Evolutionary conservation across 2,113 vertebrate species (phyloP).

Genomic region (Bucco capensis): DNA sequence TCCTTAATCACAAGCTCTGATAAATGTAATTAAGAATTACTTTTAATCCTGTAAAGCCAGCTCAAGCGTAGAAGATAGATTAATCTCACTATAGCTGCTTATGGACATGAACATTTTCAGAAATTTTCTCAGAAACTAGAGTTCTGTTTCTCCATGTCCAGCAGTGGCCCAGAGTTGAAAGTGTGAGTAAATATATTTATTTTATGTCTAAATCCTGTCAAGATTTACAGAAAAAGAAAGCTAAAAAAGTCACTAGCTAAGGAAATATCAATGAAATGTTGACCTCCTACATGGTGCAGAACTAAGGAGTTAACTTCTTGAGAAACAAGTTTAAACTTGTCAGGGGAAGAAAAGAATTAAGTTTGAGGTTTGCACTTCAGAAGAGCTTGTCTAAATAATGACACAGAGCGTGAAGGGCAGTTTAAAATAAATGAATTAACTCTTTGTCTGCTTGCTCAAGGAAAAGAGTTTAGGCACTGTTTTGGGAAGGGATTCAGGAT

Average conservation of each 20-base stretch:
- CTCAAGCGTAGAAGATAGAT: background rate
- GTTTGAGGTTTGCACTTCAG: background rate
- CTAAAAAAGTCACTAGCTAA: background rate
- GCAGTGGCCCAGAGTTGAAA: background rate
- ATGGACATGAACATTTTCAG: background rate
- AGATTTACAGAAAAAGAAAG: background rate
- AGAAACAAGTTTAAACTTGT: background rate
- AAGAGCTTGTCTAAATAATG: background rate
- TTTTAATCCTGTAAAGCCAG: background rate
- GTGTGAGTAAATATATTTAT: background rate
- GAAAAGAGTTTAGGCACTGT: background rate
- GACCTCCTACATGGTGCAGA: background rate
- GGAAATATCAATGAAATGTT: background rate
- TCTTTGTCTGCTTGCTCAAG: background rate
- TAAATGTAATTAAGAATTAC: background rate
- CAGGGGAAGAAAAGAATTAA: background rate
- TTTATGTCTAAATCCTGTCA: background rate
- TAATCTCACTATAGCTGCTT: background rate
- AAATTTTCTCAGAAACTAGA: background rate
- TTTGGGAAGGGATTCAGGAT: background rate
- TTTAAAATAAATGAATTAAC: background rate
- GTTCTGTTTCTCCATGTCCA: background rate
- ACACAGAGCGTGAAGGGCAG: background rate
- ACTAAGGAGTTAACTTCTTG: background rate
- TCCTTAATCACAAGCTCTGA: background rate